Evolutionary conservation across 2,113 vertebrate genomes (phyloP).

Genomic region (Verasper variegatus): DNA sequence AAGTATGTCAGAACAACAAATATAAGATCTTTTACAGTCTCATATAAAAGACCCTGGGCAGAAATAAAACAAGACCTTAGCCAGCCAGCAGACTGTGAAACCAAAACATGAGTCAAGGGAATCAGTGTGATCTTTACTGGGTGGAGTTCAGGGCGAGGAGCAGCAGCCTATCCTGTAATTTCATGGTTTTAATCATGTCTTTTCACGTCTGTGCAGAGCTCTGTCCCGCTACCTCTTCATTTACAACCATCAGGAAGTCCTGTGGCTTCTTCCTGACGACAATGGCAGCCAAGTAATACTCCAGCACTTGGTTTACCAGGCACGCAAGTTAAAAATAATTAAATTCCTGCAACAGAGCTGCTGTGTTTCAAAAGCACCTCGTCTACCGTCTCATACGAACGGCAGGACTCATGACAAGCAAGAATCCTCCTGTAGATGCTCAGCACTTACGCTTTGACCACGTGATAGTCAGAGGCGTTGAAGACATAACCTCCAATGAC

Average conservation of each 20-base stretch:
- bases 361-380: background rate
- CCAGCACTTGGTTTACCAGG: background rate
- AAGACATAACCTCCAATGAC: constrained; percentile 96
- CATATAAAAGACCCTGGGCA: background rate
- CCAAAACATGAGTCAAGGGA: constrained; percentile 12
- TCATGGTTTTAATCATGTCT: constrained; percentile 48
- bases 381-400: background rate
- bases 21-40: background rate
- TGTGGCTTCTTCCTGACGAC: constrained; percentile 2
- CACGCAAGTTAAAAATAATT: too few relatives aligned
- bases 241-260: constrained; percentile 27
- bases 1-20: background rate
- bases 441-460: constrained; percentile 94
- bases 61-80: background rate
- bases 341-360: too few relatives aligned
- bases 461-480: constrained; percentile 92
- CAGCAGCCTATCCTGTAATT: constrained; percentile 49
- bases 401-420: too few relatives aligned
- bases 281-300: background rate
- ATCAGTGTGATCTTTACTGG: constrained; percentile 34
- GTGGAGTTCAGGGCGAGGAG: constrained; percentile 42
- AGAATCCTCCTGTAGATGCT: background rate
- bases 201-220: background rate
- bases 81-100: constrained; percentile 10
- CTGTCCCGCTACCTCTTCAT: constrained; percentile 1